Base-by-base conservation (phyloP, 1,140 invertebrate species). In the Sminthurinus signatus region DNA sequence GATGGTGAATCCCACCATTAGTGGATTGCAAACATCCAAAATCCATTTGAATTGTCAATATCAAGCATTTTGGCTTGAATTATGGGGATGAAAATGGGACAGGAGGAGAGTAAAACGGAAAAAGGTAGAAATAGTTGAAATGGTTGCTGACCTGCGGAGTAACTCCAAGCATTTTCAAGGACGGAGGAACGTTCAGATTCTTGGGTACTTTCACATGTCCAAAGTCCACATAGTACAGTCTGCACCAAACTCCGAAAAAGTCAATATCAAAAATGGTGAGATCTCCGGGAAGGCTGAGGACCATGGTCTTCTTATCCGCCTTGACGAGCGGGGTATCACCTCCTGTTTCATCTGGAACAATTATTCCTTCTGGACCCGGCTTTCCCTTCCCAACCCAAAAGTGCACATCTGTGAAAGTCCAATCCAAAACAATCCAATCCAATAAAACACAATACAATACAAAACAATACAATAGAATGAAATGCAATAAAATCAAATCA, bases 151-250 rank as follows among this genome's bases (percentile, higher is more conserved):
- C 92, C 87, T 94, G 91, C 50, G 91, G 90, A 65, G 89, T 89
- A 66, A 94, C 86, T 50, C 91, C 91, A 8, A 96, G 83, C 90
- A 94, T 94, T 78, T 88, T 89, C 23, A 93, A 82, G 4, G 89
- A 93, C 25, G 92, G 92, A 52, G 92, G 92, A 1, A 95, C 87
- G 75, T 91, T 91, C 36, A 88, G 76, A 31, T 83, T 78, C 42
- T 80, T 76, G 0, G 90, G 88, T 60, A 95, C 83, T 61, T 82
- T 74, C 12, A 94, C 82, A 76, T 93, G 88, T 1, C 90, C 92
- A 74, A 95, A 95, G 78, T 94, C 88, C 1, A 92, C 89, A 28
- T 87, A 86, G 77, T 92, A 93, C 14, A 89, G 88, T 76, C 88
- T 85, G 73, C 88, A 91, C 88, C 87, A 95, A 67, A 90, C 85